Evolutionary conservation across 2,888 invertebrate genomes (phyloP), one percentile per base, ranked within the genome.

Genomic region (Calameuta filiformis): DNA sequence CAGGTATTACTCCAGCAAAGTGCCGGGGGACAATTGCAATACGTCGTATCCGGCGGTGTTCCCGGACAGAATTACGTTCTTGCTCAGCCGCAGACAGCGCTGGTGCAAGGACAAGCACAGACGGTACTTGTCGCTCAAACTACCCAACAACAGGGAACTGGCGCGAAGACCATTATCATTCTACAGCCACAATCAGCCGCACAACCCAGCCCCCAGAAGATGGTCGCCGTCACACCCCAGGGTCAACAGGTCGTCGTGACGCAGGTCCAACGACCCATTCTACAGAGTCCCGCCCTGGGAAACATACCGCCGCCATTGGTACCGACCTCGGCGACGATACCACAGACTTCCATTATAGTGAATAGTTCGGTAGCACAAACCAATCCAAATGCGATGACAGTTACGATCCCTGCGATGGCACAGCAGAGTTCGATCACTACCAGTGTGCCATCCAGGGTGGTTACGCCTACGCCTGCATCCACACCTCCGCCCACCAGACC

Each of bases 151-250:
- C 94, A 94, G 82, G 94, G 94, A 0, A 93, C 94, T 0, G 93
- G 93, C 3, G 93, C 95, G 1, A 95, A 95, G 85, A 95, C 95
- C 0, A 95, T 95, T 40, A 95, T 95, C 74, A 94, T 95, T 75
- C 91, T 95, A 69, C 95, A 95, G 84, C 95, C 94, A 33, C 94
- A 94, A 83, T 86, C 90, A 6, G 82, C 92, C 0, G 85, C 89
- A 3, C 92, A 92, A 78, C 86, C 91, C 1, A 90, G 92, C 1
- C 87, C 92, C 1, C 93, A 93, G 40, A 93, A 94, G 82, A 94
- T 94, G 90, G 93, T 95, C 35, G 93, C 95, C 11, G 93, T 95
- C 85, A 94, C 94, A 11, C 94, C 94, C 0, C 95, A 95, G 84
- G 95, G 95, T 0, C 95, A 95, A 84, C 95, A 94, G 86, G 93